Percentiles rank a stretch among this genome's conserved stretches.
phyloP scores from a whole-genome alignment of 2,797 vertebrate genomes.

The Typhlichthys subterraneus region DNA sequence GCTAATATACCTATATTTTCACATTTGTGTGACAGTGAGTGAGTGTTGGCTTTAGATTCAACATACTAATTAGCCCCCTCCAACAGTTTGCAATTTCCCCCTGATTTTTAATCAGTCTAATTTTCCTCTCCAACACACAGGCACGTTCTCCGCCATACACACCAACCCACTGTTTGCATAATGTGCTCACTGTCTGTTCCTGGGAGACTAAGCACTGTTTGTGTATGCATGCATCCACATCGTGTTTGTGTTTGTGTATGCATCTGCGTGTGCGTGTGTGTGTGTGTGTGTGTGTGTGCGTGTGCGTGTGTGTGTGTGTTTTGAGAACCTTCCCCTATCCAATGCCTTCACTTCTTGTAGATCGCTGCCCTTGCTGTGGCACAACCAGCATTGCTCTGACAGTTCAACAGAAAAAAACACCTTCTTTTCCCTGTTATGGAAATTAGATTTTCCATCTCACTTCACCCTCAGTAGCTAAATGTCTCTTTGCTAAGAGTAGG shows the following conservation, averaged over 20 bases:
- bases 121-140: slow-evolving; percentile 74
- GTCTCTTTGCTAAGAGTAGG: slow-evolving; percentile 69
- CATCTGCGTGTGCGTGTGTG: neutral
- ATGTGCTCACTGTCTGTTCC: slow-evolving; percentile 76
- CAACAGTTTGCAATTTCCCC: slow-evolving; percentile 74
- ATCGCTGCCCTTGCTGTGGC: slow-evolving; percentile 62
- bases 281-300: slow-evolving; percentile 10
- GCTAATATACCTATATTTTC: slow-evolving; percentile 44
- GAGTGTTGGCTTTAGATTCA: slow-evolving; percentile 62
- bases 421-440: slow-evolving; percentile 78
- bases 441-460: slow-evolving; percentile 79
- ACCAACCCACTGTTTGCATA: slow-evolving; percentile 77
- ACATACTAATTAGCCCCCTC: slow-evolving; percentile 78
- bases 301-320: slow-evolving; percentile 51
- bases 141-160: slow-evolving; percentile 64
- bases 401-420: slow-evolving; percentile 58
- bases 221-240: slow-evolving; percentile 59
- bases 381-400: slow-evolving; percentile 70
- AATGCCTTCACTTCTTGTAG: slow-evolving; percentile 10
- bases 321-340: slow-evolving; percentile 34
- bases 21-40: slow-evolving; percentile 67
- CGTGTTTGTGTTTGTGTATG: slow-evolving; percentile 3
- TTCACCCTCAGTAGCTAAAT: slow-evolving; percentile 76
- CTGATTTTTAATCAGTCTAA: slow-evolving; percentile 80
- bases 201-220: slow-evolving; percentile 73